Percentiles rank a stretch among this genome's conserved stretches.
Evolutionary conservation across 2,113 vertebrate genomes (phyloP).

Genomic region (Nerophis ophidion): DNA sequence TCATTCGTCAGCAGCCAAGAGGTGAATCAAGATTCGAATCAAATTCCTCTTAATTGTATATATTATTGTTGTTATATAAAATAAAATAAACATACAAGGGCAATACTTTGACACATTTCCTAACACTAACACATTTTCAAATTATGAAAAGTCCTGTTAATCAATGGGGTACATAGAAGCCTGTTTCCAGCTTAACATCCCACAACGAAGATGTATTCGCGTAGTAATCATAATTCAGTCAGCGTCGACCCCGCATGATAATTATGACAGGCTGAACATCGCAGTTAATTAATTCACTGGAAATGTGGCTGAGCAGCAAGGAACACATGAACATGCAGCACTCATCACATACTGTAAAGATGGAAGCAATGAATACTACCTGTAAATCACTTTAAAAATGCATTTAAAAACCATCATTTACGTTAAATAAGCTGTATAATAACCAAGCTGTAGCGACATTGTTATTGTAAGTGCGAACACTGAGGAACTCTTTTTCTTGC

Average conservation of each 20-base stretch:
- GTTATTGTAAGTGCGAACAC: too few species aligned
- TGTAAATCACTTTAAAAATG: too few species aligned
- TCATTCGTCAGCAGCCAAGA: too few species aligned
- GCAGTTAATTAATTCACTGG: constrained; percentile 50
- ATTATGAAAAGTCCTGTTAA: constrained; percentile 10
- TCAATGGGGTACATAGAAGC: constrained; percentile 11
- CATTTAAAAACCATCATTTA: too few species aligned
- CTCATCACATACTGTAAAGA: constrained; percentile 35
- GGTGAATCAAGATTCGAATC: too few species aligned
- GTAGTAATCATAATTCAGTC: constrained; percentile 61
- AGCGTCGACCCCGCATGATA: constrained; percentile 42
- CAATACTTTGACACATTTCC: not conserved
- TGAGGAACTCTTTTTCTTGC: too few species aligned
- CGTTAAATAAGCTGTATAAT: too few species aligned
- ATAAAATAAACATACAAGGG: not conserved
- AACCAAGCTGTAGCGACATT: too few species aligned
- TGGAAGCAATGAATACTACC: too few species aligned
- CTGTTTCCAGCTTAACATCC: constrained; percentile 42
- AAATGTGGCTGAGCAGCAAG: constrained; percentile 36
- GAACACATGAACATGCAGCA: constrained; percentile 31
- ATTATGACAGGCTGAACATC: constrained; percentile 53
- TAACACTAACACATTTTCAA: not conserved
- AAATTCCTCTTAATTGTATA: too few species aligned
- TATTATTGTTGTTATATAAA: not conserved
- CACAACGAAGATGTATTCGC: constrained; percentile 46